phyloP scores from a whole-genome alignment of 1,140 invertebrate species.

The Branchinecta lindahli region DNA sequence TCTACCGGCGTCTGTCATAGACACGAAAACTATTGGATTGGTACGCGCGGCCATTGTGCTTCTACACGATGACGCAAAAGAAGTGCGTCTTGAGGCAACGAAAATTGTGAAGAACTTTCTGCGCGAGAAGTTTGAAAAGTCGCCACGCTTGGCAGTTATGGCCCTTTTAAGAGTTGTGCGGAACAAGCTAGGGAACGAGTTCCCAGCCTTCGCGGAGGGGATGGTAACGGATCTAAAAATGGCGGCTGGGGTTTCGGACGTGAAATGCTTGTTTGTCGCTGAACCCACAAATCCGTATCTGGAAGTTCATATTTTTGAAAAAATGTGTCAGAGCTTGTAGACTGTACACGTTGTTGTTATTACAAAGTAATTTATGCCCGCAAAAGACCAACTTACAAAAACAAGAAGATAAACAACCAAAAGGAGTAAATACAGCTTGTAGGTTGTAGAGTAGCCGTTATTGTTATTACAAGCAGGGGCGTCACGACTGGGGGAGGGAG shows the following conservation, averaged over 20 bases:
- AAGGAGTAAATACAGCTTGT: too few relatives aligned
- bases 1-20: background rate
- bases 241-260: background rate
- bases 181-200: background rate
- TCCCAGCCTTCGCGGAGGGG: background rate
- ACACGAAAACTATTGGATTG: background rate
- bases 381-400: too few relatives aligned
- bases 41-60: background rate
- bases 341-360: too few relatives aligned
- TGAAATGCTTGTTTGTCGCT: background rate
- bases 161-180: background rate
- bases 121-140: background rate
- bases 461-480: too few relatives aligned
- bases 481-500: too few relatives aligned
- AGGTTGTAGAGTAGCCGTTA: too few relatives aligned
- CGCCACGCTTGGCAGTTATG: background rate
- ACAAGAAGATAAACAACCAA: too few relatives aligned
- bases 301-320: background rate
- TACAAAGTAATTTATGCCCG: too few relatives aligned
- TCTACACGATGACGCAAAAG: background rate
- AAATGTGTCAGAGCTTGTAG: background rate
- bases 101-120: background rate
- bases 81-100: background rate
- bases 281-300: background rate
- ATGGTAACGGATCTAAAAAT: background rate